A percentile compares a stretch with the other conserved stretches of the same genome.
Evolutionary conservation across 2,113 vertebrate genomes (phyloP).

Genomic region (Equus quagga): DNA sequence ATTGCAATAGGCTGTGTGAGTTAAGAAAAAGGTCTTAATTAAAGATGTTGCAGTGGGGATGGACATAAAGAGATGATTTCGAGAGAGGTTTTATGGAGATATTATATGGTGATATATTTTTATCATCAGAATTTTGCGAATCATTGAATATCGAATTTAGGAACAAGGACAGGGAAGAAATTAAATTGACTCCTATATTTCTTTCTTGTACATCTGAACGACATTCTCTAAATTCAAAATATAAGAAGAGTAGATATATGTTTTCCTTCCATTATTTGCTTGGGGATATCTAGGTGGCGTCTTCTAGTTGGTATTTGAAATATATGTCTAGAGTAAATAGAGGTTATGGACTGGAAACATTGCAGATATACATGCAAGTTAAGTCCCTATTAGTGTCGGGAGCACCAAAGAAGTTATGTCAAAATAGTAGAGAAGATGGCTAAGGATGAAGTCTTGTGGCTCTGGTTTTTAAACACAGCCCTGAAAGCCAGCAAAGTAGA

Average conservation of each 20-base stretch:
- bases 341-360: too few relatives aligned
- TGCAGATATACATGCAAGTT: not conserved
- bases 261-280: not conserved
- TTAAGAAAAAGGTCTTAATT: too few relatives aligned
- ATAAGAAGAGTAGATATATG: not conserved
- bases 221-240: not conserved
- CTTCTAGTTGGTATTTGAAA: not conserved
- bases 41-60: too few relatives aligned
- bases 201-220: not conserved
- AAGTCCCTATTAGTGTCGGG: not conserved
- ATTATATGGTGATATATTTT: too few relatives aligned
- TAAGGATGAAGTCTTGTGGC: not conserved
- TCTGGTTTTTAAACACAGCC: not conserved
- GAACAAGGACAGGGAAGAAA: not conserved
- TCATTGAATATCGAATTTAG: not conserved
- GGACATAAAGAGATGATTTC: too few relatives aligned
- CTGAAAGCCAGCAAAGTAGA: not conserved
- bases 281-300: too few relatives aligned
- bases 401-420: not conserved
- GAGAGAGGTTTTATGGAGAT: too few relatives aligned
- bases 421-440: not conserved
- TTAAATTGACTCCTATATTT: not conserved
- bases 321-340: not conserved
- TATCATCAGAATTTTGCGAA: not conserved
- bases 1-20: too few relatives aligned